Percentiles rank a stretch among this genome's conserved stretches.
Evolutionary conservation across 1,140 invertebrate species (phyloP).

Genomic region (Ceratina calcarata): DNA sequence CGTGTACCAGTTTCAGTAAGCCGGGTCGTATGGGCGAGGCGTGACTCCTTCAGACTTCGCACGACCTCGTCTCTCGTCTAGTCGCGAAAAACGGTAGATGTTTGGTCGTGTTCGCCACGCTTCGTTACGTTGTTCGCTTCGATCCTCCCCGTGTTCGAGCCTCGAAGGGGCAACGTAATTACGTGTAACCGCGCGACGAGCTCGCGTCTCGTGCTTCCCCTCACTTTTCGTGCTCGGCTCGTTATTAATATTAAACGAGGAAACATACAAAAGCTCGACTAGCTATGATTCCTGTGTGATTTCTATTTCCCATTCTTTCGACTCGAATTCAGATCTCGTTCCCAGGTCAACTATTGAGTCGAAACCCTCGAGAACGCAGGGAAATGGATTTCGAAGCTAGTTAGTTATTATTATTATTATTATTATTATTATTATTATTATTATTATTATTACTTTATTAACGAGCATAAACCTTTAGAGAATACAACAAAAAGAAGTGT

Average conservation of each 20-base stretch:
- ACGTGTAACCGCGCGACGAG: too few species aligned
- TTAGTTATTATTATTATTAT: too few species aligned
- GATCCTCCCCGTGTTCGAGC: background rate
- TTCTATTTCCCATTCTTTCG: slow-evolving; percentile 20
- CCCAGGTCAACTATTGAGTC: slow-evolving; percentile 7
- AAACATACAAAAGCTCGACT: background rate
- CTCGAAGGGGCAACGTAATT: too few species aligned
- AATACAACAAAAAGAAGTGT: too few species aligned
- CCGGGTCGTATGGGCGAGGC: slow-evolving; percentile 38
- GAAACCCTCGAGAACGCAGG: too few species aligned
- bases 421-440: too few species aligned
- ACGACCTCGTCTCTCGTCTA: slow-evolving; percentile 58
- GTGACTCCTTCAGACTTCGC: slow-evolving; percentile 59
- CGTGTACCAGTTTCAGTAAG: slow-evolving; percentile 47
- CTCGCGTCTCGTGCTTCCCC: background rate
- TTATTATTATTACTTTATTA: too few species aligned
- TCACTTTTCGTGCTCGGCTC: background rate
- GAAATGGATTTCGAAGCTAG: too few species aligned
- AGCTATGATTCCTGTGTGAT: slow-evolving; percentile 13
- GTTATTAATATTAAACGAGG: too few species aligned
- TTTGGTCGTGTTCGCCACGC: slow-evolving; percentile 7
- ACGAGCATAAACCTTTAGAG: too few species aligned
- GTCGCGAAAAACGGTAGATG: too few species aligned
- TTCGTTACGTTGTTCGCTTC: background rate
- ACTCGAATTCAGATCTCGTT: slow-evolving; percentile 8